Evolutionary conservation across 2,113 vertebrate species (phyloP), one percentile per base, ranked within the genome.

Genomic region (Brachyistius frenatus): DNA sequence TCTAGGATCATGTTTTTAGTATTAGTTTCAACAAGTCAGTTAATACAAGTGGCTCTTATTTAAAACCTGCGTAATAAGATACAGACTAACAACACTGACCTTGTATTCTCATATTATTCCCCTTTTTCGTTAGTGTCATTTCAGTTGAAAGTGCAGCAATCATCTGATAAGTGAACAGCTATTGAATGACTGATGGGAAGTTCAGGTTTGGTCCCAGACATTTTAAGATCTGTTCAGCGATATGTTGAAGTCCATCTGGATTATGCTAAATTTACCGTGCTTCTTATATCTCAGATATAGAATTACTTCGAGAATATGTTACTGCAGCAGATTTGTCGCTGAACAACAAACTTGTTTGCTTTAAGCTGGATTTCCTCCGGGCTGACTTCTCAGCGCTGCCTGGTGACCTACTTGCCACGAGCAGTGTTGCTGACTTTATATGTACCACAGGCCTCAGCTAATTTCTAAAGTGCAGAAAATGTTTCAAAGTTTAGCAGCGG

Each of bases 351-450:
- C 47, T 47, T 71, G 69, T 88, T 84, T 79, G 63, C 75, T 80
- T 81, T 78, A 81, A 89, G 81, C 69, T 90, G 88, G 84, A 91
- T 90, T 88, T 88, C 63, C 55, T 78, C 50, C 0, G 14, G 53
- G 64, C 65, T 37, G 64, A 49, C 68, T 76, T 50, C 58, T 61
- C 80, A 60, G 58, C 52, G 49, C 60, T 14, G 70, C 63, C 72
- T 85, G 76, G 13, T 89, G 90, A 91, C 90, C 89, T 89, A 90
- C 66, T 91, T 93, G 86, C 73, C 76, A 44, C 7, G 2, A 76
- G 74, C 63, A 10, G 23, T 13, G 80, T 73, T 70, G 69, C 81
- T 72, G 74, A 81, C 71, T 87, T 66, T 15, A 54, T 74, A 15
- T 44, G 30, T 36, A 30, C 41, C 7, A 33, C 55, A 32, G 32